Conservation (phyloP, 2,888 invertebrate species). For the Marasmarcha lunaedactyla region DNA sequence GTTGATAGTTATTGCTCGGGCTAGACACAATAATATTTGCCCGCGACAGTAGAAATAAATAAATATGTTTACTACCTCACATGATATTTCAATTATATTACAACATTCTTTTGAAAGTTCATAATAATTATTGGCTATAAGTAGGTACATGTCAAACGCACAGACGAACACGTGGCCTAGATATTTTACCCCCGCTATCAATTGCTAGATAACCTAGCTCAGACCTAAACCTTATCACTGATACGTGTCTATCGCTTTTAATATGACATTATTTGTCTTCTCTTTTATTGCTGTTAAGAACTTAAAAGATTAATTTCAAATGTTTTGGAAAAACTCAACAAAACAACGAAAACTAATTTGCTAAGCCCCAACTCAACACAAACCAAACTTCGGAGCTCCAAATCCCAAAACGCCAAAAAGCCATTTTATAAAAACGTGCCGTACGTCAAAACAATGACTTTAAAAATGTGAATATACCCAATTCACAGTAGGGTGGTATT, state of each 20-base stretch:
- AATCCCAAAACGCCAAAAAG: no score
- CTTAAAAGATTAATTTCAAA: no score
- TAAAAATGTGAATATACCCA: no score
- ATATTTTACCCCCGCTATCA: constrained; percentile 1
- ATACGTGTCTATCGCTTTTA: constrained; percentile 25
- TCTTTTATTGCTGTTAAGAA: constrained; percentile 1
- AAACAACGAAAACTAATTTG: no score
- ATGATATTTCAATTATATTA: no score
- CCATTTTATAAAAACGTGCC: no score
- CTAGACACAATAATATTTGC: constrained; percentile 8
- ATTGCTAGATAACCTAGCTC: constrained; percentile 22
- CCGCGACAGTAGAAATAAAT: constrained; percentile 5
- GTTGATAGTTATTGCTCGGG: constrained; percentile 3
- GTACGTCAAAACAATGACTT: no score
- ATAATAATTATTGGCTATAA: no score
- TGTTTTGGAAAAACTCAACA: no score
- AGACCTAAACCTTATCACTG: constrained; percentile 21
- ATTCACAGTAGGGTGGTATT: constrained; percentile 8
- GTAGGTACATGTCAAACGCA: background rate
- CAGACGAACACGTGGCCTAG: background rate
- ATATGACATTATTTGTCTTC: constrained; percentile 7
- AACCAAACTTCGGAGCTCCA: no score
- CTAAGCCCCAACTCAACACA: no score
- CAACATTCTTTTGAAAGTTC: no score
- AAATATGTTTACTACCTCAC: background rate